These are phyloP conservation scores for Paramuricea clavata DNA, from an alignment of 92 coral and sea anemone genomes.

Conservation along the genomic window DNA sequence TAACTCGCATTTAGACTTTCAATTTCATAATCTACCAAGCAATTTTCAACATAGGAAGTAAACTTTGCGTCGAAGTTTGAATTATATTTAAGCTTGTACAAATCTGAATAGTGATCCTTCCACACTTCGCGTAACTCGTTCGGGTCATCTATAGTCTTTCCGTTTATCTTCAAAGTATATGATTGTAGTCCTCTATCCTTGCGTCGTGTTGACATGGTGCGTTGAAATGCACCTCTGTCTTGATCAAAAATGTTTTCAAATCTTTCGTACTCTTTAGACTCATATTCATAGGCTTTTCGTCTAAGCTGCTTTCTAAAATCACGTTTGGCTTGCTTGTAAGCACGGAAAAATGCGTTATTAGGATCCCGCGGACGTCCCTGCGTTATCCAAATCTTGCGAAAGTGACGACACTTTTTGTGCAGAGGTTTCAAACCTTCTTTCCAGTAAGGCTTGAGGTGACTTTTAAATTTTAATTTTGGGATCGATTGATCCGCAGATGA, in stretches of 20 bases:
- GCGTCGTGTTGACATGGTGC: not conserved
- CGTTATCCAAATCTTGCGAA: not conserved
- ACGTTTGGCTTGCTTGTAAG: not conserved
- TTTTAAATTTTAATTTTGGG: not conserved
- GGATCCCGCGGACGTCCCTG: conserved; percentile 14
- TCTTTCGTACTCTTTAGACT: not conserved
- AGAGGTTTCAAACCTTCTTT: not conserved
- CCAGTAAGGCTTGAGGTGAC: conserved; percentile 5
- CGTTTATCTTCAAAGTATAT: not conserved
- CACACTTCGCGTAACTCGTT: not conserved
- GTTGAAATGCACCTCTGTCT: not conserved
- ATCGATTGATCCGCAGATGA: not conserved
- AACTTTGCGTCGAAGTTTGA: not conserved
- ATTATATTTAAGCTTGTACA: too few species aligned
- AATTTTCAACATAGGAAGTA: not conserved
- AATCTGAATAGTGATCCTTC: too few species aligned
- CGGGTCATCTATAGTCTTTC: not conserved
- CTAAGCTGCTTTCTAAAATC: not conserved
- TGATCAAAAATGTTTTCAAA: not conserved
- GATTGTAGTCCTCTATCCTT: not conserved
- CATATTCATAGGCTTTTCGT: not conserved
- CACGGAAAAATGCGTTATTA: not conserved
- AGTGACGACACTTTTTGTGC: not conserved
- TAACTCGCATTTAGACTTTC: not conserved
- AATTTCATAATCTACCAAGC: not conserved